Percentiles rank a stretch among this genome's conserved stretches.
These are phyloP conservation scores for Schlechtendalia chinensis DNA, from an alignment of 1,140 invertebrate species.

Conservation along the genomic window DNA sequence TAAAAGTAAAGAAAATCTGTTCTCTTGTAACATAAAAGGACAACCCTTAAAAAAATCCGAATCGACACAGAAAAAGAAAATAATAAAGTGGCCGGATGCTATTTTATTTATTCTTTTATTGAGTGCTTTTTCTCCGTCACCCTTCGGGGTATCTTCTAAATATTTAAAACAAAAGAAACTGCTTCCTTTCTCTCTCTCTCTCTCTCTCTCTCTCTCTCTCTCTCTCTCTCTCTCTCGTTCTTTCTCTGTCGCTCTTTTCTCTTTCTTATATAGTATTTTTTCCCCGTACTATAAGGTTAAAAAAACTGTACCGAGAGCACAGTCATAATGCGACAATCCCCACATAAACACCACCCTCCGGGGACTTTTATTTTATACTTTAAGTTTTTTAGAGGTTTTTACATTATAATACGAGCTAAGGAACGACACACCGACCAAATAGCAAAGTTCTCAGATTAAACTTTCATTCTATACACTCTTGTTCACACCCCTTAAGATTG, in stretches of 20 bases:
- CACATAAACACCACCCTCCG: constrained; percentile 49
- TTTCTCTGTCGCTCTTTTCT: neutral
- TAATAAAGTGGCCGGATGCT: constrained; percentile 48
- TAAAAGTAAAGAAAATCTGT: constrained; percentile 8
- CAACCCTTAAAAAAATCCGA: constrained; percentile 43
- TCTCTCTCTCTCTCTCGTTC: neutral
- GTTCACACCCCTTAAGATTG: constrained; percentile 46
- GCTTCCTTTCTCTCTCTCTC: constrained; percentile 27
- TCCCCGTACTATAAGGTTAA: constrained; percentile 40
- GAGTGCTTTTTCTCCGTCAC: constrained; percentile 47
- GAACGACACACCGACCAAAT: constrained; percentile 48
- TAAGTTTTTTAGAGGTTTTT: constrained; percentile 50
- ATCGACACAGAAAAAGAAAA: constrained; percentile 47
- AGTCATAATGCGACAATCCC: constrained; percentile 50
- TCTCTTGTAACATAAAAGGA: constrained; percentile 36
- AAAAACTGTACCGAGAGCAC: constrained; percentile 46
- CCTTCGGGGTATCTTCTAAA: constrained; percentile 49
- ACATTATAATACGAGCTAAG: constrained; percentile 49
- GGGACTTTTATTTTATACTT: constrained; percentile 50
- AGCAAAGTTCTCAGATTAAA: constrained; percentile 50
- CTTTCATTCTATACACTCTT: constrained; percentile 46
- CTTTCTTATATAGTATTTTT: neutral
- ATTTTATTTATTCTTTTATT: constrained; percentile 50
- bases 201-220: neutral
- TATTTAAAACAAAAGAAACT: constrained; percentile 50